phyloP scores from a whole-genome alignment of 2,888 invertebrate species.

The Stratiomys singularior region DNA sequence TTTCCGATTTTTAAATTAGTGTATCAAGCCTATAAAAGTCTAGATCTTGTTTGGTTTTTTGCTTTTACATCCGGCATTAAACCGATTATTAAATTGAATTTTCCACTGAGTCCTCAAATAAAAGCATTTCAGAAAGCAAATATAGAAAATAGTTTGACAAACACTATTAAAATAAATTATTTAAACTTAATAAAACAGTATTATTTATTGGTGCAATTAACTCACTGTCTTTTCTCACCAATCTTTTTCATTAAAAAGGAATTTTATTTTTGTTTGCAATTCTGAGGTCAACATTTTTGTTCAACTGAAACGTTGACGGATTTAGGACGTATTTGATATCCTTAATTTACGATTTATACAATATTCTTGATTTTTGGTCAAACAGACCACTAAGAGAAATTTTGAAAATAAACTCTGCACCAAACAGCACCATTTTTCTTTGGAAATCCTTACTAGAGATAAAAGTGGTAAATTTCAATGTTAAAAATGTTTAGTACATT shows the following conservation, averaged over 20 bases:
- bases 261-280: no score
- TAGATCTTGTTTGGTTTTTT: no score
- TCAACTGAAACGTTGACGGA: not conserved
- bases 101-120: no score
- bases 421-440: conserved; percentile 39
- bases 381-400: not conserved
- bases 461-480: no score
- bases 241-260: no score
- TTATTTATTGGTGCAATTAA: not conserved
- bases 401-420: conserved; percentile 14
- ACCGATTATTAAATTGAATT: no score
- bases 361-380: no score
- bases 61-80: no score
- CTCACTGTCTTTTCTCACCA: no score
- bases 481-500: not conserved
- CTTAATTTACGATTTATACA: not conserved
- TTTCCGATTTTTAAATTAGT: no score
- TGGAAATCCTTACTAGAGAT: not conserved
- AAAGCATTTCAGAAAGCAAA: not conserved
- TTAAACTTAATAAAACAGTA: conserved; percentile 41
- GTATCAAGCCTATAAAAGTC: no score
- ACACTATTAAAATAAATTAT: conserved; percentile 26
- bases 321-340: conserved; percentile 21
- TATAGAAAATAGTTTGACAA: not conserved
- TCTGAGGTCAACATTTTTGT: no score